A percentile compares a stretch with the other conserved stretches of the same genome.
Conservation (phyloP, 2,797 vertebrate genomes). For the Xerus rutilus region DNA sequence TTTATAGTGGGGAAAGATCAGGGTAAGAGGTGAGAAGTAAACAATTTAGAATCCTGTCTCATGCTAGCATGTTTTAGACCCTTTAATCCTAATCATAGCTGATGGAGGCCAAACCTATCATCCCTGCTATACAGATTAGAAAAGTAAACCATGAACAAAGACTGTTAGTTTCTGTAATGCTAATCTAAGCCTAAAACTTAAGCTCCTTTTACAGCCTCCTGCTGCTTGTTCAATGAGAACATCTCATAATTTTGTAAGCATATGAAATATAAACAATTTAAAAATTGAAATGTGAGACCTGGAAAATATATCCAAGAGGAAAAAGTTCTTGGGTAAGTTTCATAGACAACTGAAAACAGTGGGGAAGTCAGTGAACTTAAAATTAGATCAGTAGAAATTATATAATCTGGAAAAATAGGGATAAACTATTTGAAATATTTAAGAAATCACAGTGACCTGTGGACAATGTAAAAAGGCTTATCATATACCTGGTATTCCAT, state of each 20-base stretch:
- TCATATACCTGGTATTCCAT: not conserved
- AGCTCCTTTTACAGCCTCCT: not conserved
- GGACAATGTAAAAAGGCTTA: not conserved
- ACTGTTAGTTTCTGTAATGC: not conserved
- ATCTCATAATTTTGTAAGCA: constrained; percentile 6
- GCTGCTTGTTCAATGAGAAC: constrained; percentile 16
- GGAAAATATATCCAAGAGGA: not conserved
- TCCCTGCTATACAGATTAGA: not conserved
- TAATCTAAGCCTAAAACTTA: not conserved
- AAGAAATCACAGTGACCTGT: not conserved
- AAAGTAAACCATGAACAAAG: constrained; percentile 40
- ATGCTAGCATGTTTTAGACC: not conserved
- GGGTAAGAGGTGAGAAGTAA: not conserved
- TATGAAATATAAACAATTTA: not conserved
- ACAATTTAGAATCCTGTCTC: not conserved
- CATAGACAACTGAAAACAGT: not conserved
- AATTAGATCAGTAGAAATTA: not conserved
- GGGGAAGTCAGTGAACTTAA: not conserved
- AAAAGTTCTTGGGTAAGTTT: not conserved
- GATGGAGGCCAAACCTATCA: not conserved
- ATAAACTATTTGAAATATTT: not conserved
- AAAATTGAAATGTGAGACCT: not conserved
- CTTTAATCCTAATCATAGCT: not conserved
- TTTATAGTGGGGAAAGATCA: not conserved
- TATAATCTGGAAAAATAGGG: not conserved